Percentiles rank a stretch among this genome's conserved stretches.
Evolutionary conservation across 1,140 invertebrate species (phyloP).

Genomic region (Zaprionus tsacasi): DNA sequence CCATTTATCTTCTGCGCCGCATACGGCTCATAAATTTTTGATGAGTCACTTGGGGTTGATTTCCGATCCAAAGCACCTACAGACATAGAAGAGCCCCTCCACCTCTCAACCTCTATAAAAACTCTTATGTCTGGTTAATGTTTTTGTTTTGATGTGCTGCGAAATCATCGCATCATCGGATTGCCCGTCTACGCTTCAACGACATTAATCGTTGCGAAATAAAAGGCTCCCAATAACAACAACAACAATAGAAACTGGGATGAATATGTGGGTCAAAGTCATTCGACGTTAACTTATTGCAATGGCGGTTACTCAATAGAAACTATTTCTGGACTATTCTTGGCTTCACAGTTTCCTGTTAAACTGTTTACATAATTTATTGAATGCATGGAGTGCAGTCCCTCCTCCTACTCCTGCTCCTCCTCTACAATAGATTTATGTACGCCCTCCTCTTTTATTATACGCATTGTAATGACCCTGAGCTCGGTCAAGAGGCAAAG

Average conservation of each 20-base stretch:
- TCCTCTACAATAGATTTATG: background rate
- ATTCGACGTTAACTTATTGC: slow-evolving; percentile 3
- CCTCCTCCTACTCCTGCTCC: too few species aligned
- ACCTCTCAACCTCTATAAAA: background rate
- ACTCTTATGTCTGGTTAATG: slow-evolving; percentile 45
- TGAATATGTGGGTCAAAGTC: slow-evolving; percentile 38
- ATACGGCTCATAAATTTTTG: slow-evolving; percentile 64
- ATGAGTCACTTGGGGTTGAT: slow-evolving; percentile 47
- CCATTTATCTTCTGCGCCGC: slow-evolving; percentile 33
- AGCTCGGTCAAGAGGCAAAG: background rate
- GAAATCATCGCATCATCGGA: slow-evolving; percentile 46
- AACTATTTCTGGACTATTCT: background rate
- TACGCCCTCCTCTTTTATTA: background rate
- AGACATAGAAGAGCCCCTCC: background rate
- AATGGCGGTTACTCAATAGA: background rate
- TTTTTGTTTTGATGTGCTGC: slow-evolving; percentile 57
- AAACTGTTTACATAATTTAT: slow-evolving; percentile 7
- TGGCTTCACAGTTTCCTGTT: slow-evolving; percentile 1
- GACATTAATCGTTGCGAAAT: slow-evolving; percentile 41
- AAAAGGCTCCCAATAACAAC: background rate
- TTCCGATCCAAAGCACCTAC: slow-evolving; percentile 6
- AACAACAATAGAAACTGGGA: background rate
- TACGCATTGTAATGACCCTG: slow-evolving; percentile 2
- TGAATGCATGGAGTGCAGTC: background rate
- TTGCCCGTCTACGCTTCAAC: slow-evolving; percentile 60